Percentiles rank a stretch among this genome's conserved stretches.
These are phyloP conservation scores for Lymantria dispar DNA, from an alignment of 2,888 invertebrate genomes.

Conservation along the genomic window DNA sequence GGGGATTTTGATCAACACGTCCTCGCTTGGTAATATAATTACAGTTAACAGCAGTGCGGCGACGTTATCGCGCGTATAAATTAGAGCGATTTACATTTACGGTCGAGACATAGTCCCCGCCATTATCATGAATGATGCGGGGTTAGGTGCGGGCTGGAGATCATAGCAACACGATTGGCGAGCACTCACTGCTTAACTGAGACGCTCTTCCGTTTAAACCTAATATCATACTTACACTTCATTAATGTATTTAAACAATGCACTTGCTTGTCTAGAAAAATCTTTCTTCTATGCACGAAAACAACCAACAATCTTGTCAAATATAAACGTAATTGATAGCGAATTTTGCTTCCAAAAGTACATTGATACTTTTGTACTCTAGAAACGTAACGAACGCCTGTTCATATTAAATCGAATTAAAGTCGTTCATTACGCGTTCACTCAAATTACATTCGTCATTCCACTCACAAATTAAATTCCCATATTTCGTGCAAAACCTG, in stretches of 20 bases:
- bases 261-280: not conserved
- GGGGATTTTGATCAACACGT: constrained; percentile 80
- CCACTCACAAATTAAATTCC: constrained; percentile 70
- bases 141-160: constrained; percentile 65
- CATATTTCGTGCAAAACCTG: constrained; percentile 70
- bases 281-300: not conserved
- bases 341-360: not conserved
- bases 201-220: constrained; percentile 10
- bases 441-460: constrained; percentile 67
- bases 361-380: not conserved
- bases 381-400: constrained; percentile 14
- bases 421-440: constrained; percentile 64
- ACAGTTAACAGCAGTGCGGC: constrained; percentile 80
- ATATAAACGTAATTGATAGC: not conserved
- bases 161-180: constrained; percentile 48
- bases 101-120: constrained; percentile 72
- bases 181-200: constrained; percentile 28
- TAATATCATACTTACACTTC: not conserved
- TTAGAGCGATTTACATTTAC: constrained; percentile 81
- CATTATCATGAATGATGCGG: constrained; percentile 77
- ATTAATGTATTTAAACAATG: not conserved
- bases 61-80: constrained; percentile 82
- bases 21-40: constrained; percentile 80
- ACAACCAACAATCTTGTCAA: not conserved
- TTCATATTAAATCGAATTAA: constrained; percentile 56